A percentile compares a stretch with the other conserved stretches of the same genome.
Conservation (phyloP, 2,888 invertebrate genomes). For the Pegoplata infirma region DNA sequence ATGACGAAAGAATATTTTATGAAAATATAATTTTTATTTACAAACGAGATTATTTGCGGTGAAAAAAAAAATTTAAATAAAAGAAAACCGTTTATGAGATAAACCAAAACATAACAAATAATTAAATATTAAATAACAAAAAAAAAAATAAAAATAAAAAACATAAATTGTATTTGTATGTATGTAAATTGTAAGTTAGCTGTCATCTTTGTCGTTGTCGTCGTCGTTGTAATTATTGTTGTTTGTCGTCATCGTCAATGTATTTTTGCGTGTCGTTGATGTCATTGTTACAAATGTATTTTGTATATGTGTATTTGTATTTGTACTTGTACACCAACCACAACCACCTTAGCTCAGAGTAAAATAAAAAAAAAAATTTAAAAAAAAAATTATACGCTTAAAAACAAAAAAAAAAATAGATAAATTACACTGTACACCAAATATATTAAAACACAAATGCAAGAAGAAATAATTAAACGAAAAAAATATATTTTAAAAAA, state of each 20-base stretch:
- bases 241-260: constrained; percentile 62
- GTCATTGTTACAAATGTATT: constrained; percentile 61
- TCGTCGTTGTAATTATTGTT: constrained; percentile 51
- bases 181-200: constrained; percentile 32
- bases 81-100: too few species aligned
- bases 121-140: not conserved
- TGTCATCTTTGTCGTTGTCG: constrained; percentile 24
- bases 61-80: not conserved
- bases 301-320: constrained; percentile 47
- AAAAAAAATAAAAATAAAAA: not conserved
- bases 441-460: constrained; percentile 43
- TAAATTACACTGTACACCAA: constrained; percentile 53
- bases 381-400: constrained; percentile 67
- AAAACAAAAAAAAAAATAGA: constrained; percentile 54
- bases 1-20: not conserved
- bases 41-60: not conserved
- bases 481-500: constrained; percentile 38
- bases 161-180: not conserved
- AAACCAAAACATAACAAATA: not conserved
- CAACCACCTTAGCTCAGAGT: constrained; percentile 56
- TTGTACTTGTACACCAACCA: constrained; percentile 25
- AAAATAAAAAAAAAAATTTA: constrained; percentile 55
- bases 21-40: not conserved
- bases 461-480: constrained; percentile 53
- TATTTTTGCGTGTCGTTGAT: constrained; percentile 64